Conservation (phyloP, 2,888 invertebrate species). For the Achlya flavicornis region DNA sequence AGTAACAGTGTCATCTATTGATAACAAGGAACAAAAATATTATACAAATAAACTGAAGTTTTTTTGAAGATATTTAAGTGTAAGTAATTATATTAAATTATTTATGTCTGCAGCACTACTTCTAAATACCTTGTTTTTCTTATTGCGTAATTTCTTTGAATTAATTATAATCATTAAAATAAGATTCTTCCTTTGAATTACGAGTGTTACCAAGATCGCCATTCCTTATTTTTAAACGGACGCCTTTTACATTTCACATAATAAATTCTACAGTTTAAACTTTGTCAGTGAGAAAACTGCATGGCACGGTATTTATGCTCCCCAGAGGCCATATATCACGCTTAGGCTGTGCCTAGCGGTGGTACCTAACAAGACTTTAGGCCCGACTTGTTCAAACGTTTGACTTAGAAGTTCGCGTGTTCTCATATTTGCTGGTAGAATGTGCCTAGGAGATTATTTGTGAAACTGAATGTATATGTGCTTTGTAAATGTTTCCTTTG, state of each 20-base stretch:
- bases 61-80: too few species aligned
- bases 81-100: too few species aligned
- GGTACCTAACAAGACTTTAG: constrained; percentile 27
- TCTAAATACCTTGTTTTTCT: too few species aligned
- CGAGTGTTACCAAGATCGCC: too few species aligned
- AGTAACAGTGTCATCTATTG: too few species aligned
- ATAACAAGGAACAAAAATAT: too few species aligned
- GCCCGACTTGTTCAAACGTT: constrained; percentile 22
- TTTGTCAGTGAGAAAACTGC: constrained; percentile 41
- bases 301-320: constrained; percentile 39
- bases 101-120: too few species aligned
- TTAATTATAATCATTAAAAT: too few species aligned
- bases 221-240: not conserved
- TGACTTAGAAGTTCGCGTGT: constrained; percentile 15
- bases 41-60: too few species aligned
- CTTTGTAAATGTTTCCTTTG: not conserved
- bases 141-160: too few species aligned
- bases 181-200: too few species aligned
- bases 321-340: constrained; percentile 39
- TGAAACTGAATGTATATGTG: not conserved
- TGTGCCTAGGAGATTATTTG: not conserved
- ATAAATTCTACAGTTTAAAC: not conserved
- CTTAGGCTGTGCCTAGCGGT: constrained; percentile 26
- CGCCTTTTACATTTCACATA: constrained; percentile 1
- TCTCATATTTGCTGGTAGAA: constrained; percentile 4